phyloP scores from a whole-genome alignment of 64 coral and sea anemone species.

The Hydrozoanthus tunicans region DNA sequence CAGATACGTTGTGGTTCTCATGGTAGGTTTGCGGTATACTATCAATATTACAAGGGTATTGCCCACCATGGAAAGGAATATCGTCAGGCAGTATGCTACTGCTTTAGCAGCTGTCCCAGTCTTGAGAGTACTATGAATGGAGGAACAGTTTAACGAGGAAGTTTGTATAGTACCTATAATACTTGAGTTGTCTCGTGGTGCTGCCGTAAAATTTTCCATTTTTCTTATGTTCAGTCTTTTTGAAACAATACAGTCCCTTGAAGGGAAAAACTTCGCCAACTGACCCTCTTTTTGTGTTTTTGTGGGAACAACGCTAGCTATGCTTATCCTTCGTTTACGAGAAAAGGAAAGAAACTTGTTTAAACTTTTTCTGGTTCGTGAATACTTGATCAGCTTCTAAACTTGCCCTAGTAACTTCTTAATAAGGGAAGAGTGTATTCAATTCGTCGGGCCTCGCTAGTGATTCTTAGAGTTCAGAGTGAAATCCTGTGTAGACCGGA shows the following conservation, averaged over 20 bases:
- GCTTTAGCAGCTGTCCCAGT: not conserved
- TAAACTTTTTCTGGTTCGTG: no score
- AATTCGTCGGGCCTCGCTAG: no score
- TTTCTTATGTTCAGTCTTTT: not conserved
- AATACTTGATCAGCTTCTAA: no score
- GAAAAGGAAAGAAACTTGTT: no score
- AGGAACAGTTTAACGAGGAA: not conserved
- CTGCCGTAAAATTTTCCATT: conserved; percentile 6
- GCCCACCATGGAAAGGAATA: conserved; percentile 20
- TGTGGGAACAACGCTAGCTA: no score
- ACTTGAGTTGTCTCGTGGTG: not conserved
- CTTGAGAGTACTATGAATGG: not conserved
- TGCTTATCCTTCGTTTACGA: no score
- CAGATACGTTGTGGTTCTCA: conserved; percentile 6
- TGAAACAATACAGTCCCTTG: not conserved
- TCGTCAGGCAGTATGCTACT: conserved; percentile 20
- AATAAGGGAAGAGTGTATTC: no score
- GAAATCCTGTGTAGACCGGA: no score
- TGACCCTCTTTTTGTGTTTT: no score
- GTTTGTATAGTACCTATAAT: not conserved
- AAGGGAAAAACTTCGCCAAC: no score
- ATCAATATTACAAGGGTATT: conserved; percentile 18
- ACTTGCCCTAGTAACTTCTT: no score
- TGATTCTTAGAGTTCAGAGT: no score
- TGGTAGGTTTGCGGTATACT: not conserved